A percentile compares a stretch with the other conserved stretches of the same genome.
Evolutionary conservation across 2,888 invertebrate genomes (phyloP).

Genomic region (Acleris literana): DNA sequence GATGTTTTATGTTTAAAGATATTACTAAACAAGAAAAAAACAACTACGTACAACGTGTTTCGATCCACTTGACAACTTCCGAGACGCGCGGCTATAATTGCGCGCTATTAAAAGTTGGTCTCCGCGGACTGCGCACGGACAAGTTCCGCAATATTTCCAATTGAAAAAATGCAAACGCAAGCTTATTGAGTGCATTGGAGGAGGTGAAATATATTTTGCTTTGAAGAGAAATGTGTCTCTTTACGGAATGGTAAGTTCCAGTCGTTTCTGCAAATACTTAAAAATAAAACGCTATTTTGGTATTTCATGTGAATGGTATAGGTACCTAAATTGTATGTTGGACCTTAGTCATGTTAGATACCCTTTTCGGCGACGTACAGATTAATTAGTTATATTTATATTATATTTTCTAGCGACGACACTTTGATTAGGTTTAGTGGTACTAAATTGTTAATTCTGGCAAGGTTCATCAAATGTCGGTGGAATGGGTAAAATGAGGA

Average conservation of each 20-base stretch:
- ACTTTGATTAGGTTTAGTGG: too few relatives aligned
- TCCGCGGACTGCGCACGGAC: slow-evolving; percentile 40
- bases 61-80: slow-evolving; percentile 3
- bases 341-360: too few relatives aligned
- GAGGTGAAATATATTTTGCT: slow-evolving; percentile 44
- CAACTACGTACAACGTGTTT: background rate
- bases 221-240: slow-evolving; percentile 35
- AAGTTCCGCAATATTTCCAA: slow-evolving; percentile 31
- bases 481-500: too few relatives aligned
- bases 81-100: slow-evolving; percentile 46
- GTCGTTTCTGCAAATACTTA: slow-evolving; percentile 15
- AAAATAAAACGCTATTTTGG: slow-evolving; percentile 12
- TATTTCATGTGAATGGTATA: slow-evolving; percentile 7
- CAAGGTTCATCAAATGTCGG: too few relatives aligned
- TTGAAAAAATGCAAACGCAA: slow-evolving; percentile 38
- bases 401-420: too few relatives aligned
- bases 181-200: slow-evolving; percentile 40
- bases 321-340: too few relatives aligned
- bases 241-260: slow-evolving; percentile 16
- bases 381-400: too few relatives aligned
- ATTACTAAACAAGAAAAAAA: background rate
- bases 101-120: slow-evolving; percentile 51
- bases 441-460: too few relatives aligned
- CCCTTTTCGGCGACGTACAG: too few relatives aligned
- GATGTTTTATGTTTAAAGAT: too few relatives aligned